These are phyloP conservation scores for Spatula versicolor DNA, from an alignment of 2,797 vertebrate species.

Conservation along the genomic window DNA sequence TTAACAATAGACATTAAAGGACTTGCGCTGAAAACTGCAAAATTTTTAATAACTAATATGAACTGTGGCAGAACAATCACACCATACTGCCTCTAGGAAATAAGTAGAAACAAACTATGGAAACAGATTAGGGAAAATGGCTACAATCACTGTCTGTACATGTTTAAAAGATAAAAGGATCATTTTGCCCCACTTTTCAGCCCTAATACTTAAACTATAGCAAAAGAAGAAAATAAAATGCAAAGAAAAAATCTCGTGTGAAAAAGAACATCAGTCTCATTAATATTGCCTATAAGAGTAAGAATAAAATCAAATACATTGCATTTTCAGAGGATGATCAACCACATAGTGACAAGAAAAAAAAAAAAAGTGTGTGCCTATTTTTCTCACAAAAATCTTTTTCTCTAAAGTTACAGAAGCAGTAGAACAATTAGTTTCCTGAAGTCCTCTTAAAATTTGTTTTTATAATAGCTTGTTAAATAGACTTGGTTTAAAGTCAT, in stretches of 20 bases:
- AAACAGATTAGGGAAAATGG: slow-evolving; percentile 54
- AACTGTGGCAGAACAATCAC: slow-evolving; percentile 50
- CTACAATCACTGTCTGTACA: slow-evolving; percentile 37
- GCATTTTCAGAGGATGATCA: neutral
- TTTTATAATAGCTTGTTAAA: neutral
- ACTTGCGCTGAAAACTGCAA: slow-evolving; percentile 34
- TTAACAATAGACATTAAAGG: slow-evolving; percentile 51
- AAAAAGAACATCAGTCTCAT: slow-evolving; percentile 16
- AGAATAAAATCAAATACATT: slow-evolving; percentile 29
- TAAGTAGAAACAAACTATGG: slow-evolving; percentile 60
- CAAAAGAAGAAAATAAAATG: slow-evolving; percentile 52
- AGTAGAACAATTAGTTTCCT: neutral
- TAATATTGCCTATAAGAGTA: slow-evolving; percentile 1
- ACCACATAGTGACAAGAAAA: neutral
- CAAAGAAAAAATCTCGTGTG: neutral
- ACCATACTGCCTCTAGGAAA: slow-evolving; percentile 41
- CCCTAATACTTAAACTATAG: neutral
- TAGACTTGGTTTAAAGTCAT: neutral
- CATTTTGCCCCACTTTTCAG: slow-evolving; percentile 55
- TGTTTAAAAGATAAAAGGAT: slow-evolving; percentile 60
- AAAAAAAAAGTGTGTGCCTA: neutral
- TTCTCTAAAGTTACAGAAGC: neutral
- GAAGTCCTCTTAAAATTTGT: neutral
- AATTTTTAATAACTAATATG: slow-evolving; percentile 36
- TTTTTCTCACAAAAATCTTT: neutral